These are phyloP conservation scores for Eurystomus glaucurus DNA, from an alignment of 2,797 vertebrate species.

Conservation along the genomic window DNA sequence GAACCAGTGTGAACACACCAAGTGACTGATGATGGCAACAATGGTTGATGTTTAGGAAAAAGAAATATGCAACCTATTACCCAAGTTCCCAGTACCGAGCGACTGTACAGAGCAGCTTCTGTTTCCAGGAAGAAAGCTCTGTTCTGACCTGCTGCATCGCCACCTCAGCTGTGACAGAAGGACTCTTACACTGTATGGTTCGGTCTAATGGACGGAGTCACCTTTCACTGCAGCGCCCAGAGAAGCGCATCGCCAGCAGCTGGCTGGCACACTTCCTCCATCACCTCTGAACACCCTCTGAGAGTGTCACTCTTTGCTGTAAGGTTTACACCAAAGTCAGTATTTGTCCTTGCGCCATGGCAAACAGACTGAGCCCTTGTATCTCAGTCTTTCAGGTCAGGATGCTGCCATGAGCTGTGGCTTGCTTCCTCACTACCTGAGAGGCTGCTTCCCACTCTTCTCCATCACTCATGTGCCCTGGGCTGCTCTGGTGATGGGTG, in stretches of 20 bases:
- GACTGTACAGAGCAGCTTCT: constrained; percentile 1
- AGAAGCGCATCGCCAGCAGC: not conserved
- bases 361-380: constrained; percentile 6
- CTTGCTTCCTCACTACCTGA: constrained; percentile 5
- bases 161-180: not conserved
- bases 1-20: not conserved
- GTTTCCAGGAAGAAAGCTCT: not conserved
- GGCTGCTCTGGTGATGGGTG: constrained; percentile 63
- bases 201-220: not conserved
- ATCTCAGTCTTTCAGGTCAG: constrained; percentile 31
- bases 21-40: not conserved
- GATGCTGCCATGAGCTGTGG: not conserved
- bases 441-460: not conserved
- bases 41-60: constrained; percentile 38
- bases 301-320: not conserved
- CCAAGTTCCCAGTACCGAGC: constrained; percentile 25
- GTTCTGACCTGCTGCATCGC: not conserved
- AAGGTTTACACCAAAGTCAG: constrained; percentile 13
- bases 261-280: not conserved
- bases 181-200: not conserved
- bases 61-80: constrained; percentile 20
- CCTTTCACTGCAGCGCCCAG: not conserved
- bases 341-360: constrained; percentile 43
- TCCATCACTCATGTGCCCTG: constrained; percentile 73
- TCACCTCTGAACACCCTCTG: not conserved